Conservation (phyloP, 2,113 vertebrate species). For the Cebidichthys violaceus region DNA sequence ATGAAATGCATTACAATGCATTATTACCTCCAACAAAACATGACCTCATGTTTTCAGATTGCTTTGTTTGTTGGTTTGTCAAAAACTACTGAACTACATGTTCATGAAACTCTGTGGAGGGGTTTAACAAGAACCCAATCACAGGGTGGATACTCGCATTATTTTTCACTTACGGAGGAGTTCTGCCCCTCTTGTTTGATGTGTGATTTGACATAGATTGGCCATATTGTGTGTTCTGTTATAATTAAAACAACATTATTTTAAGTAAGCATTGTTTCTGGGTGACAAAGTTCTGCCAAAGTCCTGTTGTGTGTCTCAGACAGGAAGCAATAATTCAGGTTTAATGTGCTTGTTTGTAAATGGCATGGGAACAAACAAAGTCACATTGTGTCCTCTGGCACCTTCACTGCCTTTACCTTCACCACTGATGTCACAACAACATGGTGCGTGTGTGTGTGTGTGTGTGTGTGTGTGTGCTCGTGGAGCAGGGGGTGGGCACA, state of each 20-base stretch:
- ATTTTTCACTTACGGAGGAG: background rate
- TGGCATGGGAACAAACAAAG: slow-evolving; percentile 42
- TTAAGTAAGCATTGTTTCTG: background rate
- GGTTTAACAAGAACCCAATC: background rate
- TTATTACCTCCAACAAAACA: background rate
- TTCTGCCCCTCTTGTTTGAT: background rate
- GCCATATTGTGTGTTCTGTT: background rate
- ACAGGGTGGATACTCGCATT: background rate
- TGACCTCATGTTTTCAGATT: background rate
- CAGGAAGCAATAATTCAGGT: background rate
- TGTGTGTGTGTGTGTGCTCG: background rate
- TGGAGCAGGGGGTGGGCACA: slow-evolving; percentile 4
- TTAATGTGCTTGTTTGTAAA: slow-evolving; percentile 43
- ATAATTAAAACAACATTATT: background rate
- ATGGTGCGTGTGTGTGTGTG: background rate
- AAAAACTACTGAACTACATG: background rate
- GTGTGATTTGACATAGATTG: background rate
- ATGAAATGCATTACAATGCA: no score
- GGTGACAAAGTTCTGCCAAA: background rate
- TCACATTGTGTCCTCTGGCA: slow-evolving; percentile 39
- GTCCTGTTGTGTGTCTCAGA: background rate
- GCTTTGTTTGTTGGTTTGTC: background rate
- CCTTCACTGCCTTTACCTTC: slow-evolving; percentile 34
- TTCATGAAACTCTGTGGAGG: background rate
- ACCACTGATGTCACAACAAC: slow-evolving; percentile 46